These are phyloP conservation scores for Drosophila aff. DNA, from an alignment of 1,140 invertebrate species.

Conservation along the genomic window DNA sequence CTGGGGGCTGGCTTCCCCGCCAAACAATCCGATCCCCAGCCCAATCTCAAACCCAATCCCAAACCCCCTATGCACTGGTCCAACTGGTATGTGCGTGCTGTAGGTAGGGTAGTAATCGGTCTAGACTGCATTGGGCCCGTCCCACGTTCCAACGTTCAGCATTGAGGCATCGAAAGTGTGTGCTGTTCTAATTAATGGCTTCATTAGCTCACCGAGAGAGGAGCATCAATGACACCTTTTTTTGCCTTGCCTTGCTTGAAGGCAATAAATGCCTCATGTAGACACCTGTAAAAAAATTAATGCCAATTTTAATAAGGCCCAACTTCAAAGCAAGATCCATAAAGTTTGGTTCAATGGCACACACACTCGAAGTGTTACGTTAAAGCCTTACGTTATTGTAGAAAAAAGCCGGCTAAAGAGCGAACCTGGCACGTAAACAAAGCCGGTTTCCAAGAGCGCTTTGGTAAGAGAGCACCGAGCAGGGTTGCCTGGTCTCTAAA, in stretches of 20 bases:
- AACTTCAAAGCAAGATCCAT: slow-evolving; percentile 29
- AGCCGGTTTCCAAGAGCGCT: slow-evolving; percentile 48
- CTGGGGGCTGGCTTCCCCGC: slow-evolving; percentile 11
- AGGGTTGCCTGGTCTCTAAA: slow-evolving; percentile 54
- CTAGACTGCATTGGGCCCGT: slow-evolving; percentile 74
- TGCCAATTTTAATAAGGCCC: slow-evolving; percentile 22
- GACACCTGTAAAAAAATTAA: slow-evolving; percentile 4
- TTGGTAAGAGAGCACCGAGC: slow-evolving; percentile 40
- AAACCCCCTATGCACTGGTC: neutral
- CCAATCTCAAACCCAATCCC: neutral
- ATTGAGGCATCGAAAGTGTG: slow-evolving; percentile 59
- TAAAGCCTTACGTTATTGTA: slow-evolving; percentile 22
- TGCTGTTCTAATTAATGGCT: slow-evolving; percentile 72
- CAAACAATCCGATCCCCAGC: neutral
- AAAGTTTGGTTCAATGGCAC: slow-evolving; percentile 48
- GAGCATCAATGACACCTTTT: slow-evolving; percentile 28
- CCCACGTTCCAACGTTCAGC: slow-evolving; percentile 68
- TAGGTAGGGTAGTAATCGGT: slow-evolving; percentile 64
- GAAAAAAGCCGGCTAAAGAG: slow-evolving; percentile 34
- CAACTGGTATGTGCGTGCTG: slow-evolving; percentile 54
- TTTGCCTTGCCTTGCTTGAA: slow-evolving; percentile 6
- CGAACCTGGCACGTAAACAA: slow-evolving; percentile 12
- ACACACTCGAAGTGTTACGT: slow-evolving; percentile 27
- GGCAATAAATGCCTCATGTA: slow-evolving; percentile 23
- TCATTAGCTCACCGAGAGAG: slow-evolving; percentile 38